phyloP scores from a whole-genome alignment of 2,888 invertebrate species.

The Pheosia gnoma region DNA sequence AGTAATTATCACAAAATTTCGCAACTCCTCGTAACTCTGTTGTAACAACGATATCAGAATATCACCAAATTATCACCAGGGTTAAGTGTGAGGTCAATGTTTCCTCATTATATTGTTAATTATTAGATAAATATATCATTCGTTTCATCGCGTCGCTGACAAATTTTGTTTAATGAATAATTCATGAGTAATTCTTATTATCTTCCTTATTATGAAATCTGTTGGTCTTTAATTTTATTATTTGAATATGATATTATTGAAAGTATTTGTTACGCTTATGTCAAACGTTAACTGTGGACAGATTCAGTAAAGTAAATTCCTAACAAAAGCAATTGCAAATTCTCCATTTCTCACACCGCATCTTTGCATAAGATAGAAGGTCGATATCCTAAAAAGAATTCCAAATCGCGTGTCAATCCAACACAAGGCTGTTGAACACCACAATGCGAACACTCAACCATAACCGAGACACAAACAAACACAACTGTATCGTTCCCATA shows the following conservation, averaged over 20 bases:
- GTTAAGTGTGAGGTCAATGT: slow-evolving; percentile 6
- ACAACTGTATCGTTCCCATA: slow-evolving; percentile 31
- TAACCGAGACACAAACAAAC: slow-evolving; percentile 29
- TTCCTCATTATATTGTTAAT: slow-evolving; percentile 6
- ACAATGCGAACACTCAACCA: slow-evolving; percentile 26
- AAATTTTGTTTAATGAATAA: neutral
- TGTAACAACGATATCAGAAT: neutral
- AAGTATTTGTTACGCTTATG: too few species aligned
- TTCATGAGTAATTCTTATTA: neutral
- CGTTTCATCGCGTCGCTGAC: slow-evolving; percentile 1
- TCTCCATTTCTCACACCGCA: neutral
- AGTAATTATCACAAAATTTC: neutral
- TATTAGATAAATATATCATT: slow-evolving; percentile 6
- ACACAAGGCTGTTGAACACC: slow-evolving; percentile 21
- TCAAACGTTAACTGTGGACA: neutral
- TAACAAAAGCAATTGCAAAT: neutral
- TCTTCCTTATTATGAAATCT: neutral
- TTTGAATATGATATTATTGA: too few species aligned
- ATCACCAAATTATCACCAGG: slow-evolving; percentile 7
- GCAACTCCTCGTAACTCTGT: neutral
- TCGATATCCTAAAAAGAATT: slow-evolving; percentile 4
- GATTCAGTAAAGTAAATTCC: neutral
- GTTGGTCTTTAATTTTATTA: neutral
- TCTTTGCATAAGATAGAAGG: slow-evolving; percentile 1
- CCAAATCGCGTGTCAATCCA: slow-evolving; percentile 23